A percentile compares a stretch with the other conserved stretches of the same genome.
phyloP scores from a whole-genome alignment of 2,888 invertebrate species.

The Brenthis hecate region DNA sequence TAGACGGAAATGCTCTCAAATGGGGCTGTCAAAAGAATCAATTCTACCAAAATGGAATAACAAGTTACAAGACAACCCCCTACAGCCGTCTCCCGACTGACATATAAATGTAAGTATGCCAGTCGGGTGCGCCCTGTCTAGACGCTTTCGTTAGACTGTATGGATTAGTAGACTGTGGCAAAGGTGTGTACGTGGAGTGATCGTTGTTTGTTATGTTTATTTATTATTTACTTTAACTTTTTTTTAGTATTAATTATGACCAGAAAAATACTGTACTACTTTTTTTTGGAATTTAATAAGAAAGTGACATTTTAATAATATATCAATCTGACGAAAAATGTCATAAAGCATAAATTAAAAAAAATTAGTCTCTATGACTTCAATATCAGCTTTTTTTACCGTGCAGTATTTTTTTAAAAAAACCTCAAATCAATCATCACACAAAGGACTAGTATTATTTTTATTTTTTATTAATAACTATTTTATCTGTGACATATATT shows the following conservation, averaged over 20 bases:
- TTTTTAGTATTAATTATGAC: constrained; percentile 7
- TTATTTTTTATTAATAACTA: constrained; percentile 5
- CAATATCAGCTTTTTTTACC: neutral
- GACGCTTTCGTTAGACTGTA: too few relatives aligned
- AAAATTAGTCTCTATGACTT: neutral
- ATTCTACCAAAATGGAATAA: too few relatives aligned
- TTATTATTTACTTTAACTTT: constrained; percentile 9
- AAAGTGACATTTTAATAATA: too few relatives aligned
- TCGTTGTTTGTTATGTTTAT: constrained; percentile 19
- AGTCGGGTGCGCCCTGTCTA: too few relatives aligned
- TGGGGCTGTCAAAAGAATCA: too few relatives aligned
- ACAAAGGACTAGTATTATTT: constrained; percentile 15
- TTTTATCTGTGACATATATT: constrained; percentile 1
- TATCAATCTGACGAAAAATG: too few relatives aligned
- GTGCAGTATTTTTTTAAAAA: neutral
- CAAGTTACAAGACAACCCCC: too few relatives aligned
- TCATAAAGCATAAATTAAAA: too few relatives aligned
- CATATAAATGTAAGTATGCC: too few relatives aligned
- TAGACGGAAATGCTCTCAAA: too few relatives aligned
- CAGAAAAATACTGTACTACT: constrained; percentile 5
- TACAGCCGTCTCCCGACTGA: too few relatives aligned
- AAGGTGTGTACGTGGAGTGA: neutral
- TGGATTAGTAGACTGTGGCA: neutral
- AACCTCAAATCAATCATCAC: constrained; percentile 16
- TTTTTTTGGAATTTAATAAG: too few relatives aligned